Evolutionary conservation across 2,888 invertebrate species (phyloP), one percentile per base, ranked within the genome.

Genomic region (Phyllotreta cruciferae): DNA sequence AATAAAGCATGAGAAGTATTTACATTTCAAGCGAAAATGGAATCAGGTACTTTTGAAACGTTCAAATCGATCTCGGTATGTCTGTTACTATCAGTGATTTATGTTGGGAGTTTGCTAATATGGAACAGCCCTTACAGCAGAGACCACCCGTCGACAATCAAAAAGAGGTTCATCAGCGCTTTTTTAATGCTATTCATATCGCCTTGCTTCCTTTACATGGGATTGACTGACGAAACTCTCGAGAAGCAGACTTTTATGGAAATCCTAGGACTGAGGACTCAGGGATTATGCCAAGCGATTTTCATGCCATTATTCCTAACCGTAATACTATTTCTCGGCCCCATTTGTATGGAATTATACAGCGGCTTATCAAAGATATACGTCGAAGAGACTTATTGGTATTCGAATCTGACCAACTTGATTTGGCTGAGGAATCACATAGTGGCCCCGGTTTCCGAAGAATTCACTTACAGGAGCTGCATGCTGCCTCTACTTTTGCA

Each of bases 381-480:
- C 73, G 60, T 63, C 78, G 81, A 79, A 64, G 78, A 78, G 56
- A 75, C 72, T 69, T 76, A 78, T 70, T 90, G 94, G 93, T 79
- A 87, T 60, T 86, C 86, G 60, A 90, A 88, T 71, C 82, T 90
- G 65, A 86, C 70, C 72, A 92, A 92, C 73, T 82, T 93, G 57
- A 87, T 91, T 36, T 96, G 95, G 94, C 85, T 95, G 73, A 85
- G 97, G 65, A 95, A 94, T 79, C 91, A 93, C 77, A 81, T 96
- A 35, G 91, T 96, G 73, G 96, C 96, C 0, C 98, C 97, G 0
- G 79, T 97, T 55, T 93, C 96, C 62, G 98, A 98, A 81, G 98
- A 98, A 80, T 94, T 96, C 84, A 94, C 95, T 6, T 98, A 95
- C 82, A 85, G 98, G 70, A 94, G 96, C 0, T 97, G 96, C 77